A percentile compares a stretch with the other conserved stretches of the same genome.
phyloP scores from a whole-genome alignment of 1,140 invertebrate genomes.

The Aethina tumida region DNA sequence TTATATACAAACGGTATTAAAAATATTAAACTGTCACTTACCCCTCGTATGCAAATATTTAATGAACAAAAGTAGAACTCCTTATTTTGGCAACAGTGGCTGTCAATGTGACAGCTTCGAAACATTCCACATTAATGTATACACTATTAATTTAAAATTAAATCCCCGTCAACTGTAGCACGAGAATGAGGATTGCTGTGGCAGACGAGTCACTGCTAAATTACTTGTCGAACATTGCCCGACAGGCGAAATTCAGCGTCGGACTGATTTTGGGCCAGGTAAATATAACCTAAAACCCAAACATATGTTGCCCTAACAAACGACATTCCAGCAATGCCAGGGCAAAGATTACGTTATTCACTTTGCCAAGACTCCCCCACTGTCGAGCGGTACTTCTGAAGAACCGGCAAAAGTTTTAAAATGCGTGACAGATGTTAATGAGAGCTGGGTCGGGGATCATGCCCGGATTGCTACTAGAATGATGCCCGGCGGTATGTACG shows the following conservation, averaged over 20 bases:
- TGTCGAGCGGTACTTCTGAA: slow-evolving; percentile 25
- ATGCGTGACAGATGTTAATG: slow-evolving; percentile 40
- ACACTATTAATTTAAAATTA: too few relatives aligned
- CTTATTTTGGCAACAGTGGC: too few relatives aligned
- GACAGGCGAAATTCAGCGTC: slow-evolving; percentile 44
- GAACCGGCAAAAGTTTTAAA: slow-evolving; percentile 24
- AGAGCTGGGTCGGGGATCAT: slow-evolving; percentile 56
- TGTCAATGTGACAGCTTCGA: too few relatives aligned
- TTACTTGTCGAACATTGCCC: slow-evolving; percentile 37
- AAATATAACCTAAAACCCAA: slow-evolving; percentile 23
- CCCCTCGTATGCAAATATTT: too few relatives aligned
- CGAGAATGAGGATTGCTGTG: too few relatives aligned
- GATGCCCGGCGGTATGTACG: slow-evolving; percentile 71
- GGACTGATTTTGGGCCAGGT: slow-evolving; percentile 61
- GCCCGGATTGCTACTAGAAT: slow-evolving; percentile 65
- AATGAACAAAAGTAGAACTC: too few relatives aligned
- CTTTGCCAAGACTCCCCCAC: slow-evolving; percentile 57
- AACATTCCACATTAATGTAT: too few relatives aligned
- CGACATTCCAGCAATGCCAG: slow-evolving; percentile 40
- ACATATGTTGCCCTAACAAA: slow-evolving; percentile 17
- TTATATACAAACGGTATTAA: too few relatives aligned
- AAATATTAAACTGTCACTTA: too few relatives aligned
- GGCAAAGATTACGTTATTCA: slow-evolving; percentile 63
- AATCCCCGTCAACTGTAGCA: too few relatives aligned
- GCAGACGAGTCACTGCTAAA: slow-evolving; percentile 38